Evolutionary conservation across 2,888 invertebrate species (phyloP).

Genomic region (Congeria kusceri): DNA sequence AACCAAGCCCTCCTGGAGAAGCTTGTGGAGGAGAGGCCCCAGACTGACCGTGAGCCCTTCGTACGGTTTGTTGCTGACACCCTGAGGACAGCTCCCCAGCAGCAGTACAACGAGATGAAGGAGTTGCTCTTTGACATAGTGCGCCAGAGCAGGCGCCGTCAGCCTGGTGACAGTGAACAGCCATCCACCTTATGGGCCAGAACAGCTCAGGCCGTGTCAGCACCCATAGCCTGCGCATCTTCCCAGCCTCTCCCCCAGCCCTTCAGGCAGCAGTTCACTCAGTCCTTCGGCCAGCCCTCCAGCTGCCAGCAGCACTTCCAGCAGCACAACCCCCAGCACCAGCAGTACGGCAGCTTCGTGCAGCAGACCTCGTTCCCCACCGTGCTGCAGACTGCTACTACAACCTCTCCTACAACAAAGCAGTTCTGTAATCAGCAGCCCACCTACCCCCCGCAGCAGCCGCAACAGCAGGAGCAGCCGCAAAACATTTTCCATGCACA

Average conservation of each 20-base stretch:
- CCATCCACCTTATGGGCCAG: conserved; percentile 7
- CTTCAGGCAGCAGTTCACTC: conserved; percentile 11
- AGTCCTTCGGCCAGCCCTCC: conserved; percentile 4
- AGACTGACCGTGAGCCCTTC: conserved; percentile 21
- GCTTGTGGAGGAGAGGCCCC: conserved; percentile 30
- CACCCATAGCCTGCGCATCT: background rate
- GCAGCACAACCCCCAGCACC: no score
- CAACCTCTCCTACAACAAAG: no score
- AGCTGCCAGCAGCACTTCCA: conserved; percentile 10
- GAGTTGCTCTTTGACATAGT: conserved; percentile 31
- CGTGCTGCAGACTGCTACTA: no score
- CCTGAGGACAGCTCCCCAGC: conserved; percentile 28
- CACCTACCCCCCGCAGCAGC: no score
- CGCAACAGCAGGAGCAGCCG: no score
- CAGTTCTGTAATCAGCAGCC: no score
- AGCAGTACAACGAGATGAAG: conserved; percentile 31
- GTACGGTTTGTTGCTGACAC: conserved; percentile 33
- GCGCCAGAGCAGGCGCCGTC: conserved; percentile 22
- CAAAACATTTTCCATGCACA: no score
- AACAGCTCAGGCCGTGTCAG: conserved; percentile 4
- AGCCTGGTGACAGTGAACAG: conserved; percentile 19
- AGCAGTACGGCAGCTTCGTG: no score
- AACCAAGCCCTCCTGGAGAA: conserved; percentile 34
- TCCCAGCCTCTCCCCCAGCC: conserved; percentile 6
- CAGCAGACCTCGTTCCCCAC: no score